Conservation (phyloP, 2,888 invertebrate genomes). For the Pyrrhosoma nymphula region DNA sequence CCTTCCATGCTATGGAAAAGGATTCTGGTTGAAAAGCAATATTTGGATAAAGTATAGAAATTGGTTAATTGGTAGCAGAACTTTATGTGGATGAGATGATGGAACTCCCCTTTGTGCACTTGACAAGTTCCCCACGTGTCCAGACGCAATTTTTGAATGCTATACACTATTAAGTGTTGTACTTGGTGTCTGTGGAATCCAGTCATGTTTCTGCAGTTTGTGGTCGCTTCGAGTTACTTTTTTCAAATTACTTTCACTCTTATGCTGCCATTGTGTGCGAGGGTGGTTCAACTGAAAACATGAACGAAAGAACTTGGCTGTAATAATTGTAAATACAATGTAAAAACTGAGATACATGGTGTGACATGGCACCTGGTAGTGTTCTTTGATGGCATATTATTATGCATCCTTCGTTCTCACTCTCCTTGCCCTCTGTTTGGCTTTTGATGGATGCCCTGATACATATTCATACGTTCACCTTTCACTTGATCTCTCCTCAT, state of each 20-base stretch:
- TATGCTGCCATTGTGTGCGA: not conserved
- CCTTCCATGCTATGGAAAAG: not conserved
- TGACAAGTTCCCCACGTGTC: not conserved
- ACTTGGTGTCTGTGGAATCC: conserved; percentile 1
- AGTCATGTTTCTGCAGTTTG: conserved; percentile 15
- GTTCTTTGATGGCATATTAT: not conserved
- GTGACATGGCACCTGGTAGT: not conserved
- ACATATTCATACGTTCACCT: not conserved
- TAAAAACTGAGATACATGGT: too few relatives aligned
- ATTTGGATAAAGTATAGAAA: not conserved
- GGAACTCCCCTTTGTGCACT: not conserved
- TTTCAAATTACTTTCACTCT: conserved; percentile 14
- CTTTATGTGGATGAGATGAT: not conserved
- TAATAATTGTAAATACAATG: not conserved
- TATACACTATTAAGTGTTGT: not conserved
- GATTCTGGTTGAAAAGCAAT: not conserved
- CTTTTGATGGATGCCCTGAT: not conserved
- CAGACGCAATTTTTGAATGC: conserved; percentile 1
- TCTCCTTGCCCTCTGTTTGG: not conserved
- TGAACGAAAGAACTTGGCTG: not conserved
- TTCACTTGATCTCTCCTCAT: not conserved
- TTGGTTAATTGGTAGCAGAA: not conserved
- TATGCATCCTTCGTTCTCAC: not conserved
- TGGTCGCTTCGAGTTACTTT: not conserved
- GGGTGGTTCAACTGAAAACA: not conserved